Conservation (phyloP, 92 coral and sea anemone species). For the Muricea muricata region DNA sequence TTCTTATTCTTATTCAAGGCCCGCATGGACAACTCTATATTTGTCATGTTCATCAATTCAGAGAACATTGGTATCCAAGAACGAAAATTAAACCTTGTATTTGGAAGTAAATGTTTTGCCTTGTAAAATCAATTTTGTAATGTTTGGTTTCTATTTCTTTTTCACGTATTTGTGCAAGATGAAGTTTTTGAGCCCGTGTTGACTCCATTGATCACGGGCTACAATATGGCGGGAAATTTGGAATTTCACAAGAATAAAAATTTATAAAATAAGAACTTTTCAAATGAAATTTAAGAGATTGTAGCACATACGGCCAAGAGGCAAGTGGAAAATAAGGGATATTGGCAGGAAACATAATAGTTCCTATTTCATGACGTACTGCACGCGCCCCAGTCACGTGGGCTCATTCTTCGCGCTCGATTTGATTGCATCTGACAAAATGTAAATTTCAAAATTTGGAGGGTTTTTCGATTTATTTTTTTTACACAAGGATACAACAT, state of each 20-base stretch:
- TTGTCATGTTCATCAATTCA: constrained; percentile 33
- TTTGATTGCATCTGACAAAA: too few relatives aligned
- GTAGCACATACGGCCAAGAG: too few relatives aligned
- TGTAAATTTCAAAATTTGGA: too few relatives aligned
- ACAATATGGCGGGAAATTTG: background rate
- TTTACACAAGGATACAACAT: too few relatives aligned
- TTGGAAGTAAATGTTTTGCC: constrained; percentile 16
- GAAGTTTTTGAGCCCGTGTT: background rate
- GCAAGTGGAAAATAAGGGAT: too few relatives aligned
- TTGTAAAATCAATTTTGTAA: background rate
- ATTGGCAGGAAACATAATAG: too few relatives aligned
- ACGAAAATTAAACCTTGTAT: constrained; percentile 14
- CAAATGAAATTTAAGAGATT: background rate
- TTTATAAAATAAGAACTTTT: too few relatives aligned
- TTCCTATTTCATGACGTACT: too few relatives aligned
- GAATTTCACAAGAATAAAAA: too few relatives aligned
- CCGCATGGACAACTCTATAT: constrained; percentile 27
- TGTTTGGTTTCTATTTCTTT: background rate
- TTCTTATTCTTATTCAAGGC: constrained; percentile 13
- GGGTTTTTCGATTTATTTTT: too few relatives aligned
- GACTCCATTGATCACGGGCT: background rate
- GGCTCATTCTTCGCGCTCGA: too few relatives aligned
- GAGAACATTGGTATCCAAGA: constrained; percentile 37
- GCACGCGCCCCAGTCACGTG: too few relatives aligned
- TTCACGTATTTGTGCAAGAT: background rate